Percentiles rank a stretch among this genome's conserved stretches.
phyloP scores from a whole-genome alignment of 2,888 invertebrate genomes.

The Hypolimnas misippus region DNA sequence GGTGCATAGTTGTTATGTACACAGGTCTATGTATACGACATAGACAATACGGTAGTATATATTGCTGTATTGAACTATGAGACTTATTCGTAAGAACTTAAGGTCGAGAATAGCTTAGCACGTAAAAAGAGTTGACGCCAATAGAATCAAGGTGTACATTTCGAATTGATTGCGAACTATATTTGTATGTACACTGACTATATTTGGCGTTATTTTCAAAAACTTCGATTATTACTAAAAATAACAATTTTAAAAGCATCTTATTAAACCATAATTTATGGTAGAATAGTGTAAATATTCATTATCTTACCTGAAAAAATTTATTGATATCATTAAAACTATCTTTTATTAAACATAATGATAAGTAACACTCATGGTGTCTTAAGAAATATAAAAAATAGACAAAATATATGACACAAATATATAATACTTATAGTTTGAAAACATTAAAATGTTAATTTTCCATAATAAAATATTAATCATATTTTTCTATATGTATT shows the following conservation, averaged over 20 bases:
- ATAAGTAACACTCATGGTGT: too few species aligned
- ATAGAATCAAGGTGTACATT: slow-evolving; percentile 38
- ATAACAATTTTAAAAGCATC: neutral
- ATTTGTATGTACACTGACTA: slow-evolving; percentile 28
- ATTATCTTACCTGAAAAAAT: neutral
- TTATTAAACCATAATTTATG: neutral
- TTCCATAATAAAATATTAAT: too few species aligned
- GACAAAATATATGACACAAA: too few species aligned
- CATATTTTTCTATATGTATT: too few species aligned
- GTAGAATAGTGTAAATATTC: neutral
- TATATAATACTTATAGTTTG: too few species aligned
- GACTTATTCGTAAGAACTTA: slow-evolving; percentile 52
- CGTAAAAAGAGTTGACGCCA: slow-evolving; percentile 31
- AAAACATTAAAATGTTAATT: too few species aligned
- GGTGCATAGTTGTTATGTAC: slow-evolving; percentile 60
- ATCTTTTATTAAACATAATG: too few species aligned
- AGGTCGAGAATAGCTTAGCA: slow-evolving; percentile 55
- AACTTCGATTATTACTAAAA: neutral
- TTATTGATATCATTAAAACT: too few species aligned
- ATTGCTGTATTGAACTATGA: slow-evolving; percentile 53
- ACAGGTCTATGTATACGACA: slow-evolving; percentile 60
- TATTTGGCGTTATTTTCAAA: slow-evolving; percentile 17
- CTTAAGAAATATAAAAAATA: too few species aligned
- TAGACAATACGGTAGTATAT: slow-evolving; percentile 58
- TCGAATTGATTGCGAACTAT: slow-evolving; percentile 38